Evolutionary conservation across 2,113 vertebrate genomes (phyloP).

Genomic region (Lota lota): DNA sequence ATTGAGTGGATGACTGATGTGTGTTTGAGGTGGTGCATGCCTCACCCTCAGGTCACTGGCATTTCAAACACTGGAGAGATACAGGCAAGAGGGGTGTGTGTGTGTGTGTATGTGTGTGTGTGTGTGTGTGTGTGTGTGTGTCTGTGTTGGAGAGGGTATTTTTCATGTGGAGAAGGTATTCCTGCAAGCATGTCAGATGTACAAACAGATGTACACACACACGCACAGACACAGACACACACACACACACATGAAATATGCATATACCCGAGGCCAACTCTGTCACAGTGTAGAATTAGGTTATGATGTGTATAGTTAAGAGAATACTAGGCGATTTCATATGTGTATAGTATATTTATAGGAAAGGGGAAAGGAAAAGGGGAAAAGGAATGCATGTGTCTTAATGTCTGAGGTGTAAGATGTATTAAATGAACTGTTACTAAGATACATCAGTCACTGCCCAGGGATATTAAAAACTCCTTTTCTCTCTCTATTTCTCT

Average conservation of each 20-base stretch:
- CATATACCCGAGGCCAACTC: no score
- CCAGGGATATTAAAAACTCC: slow-evolving; percentile 35
- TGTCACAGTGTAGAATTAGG: no score
- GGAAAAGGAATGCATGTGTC: no score
- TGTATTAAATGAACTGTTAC: no score
- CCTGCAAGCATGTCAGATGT: no score
- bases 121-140: slow-evolving; percentile 18
- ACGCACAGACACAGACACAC: no score
- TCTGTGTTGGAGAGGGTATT: neutral
- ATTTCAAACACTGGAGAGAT: slow-evolving; percentile 64
- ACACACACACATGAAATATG: no score
- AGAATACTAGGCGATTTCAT: no score
- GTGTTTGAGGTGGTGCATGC: slow-evolving; percentile 48
- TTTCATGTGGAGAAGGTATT: neutral
- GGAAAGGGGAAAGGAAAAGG: no score
- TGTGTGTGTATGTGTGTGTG: slow-evolving; percentile 1
- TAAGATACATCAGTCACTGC: slow-evolving; percentile 27
- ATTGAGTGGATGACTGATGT: slow-evolving; percentile 47
- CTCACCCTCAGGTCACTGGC: slow-evolving; percentile 69
- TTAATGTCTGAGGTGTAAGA: no score
- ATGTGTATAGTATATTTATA: no score
- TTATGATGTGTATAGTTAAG: no score
- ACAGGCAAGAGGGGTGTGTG: neutral
- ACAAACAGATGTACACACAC: neutral
- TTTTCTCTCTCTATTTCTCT: slow-evolving; percentile 55